These are phyloP conservation scores for Phasia obesa DNA, from an alignment of 2,888 invertebrate genomes.

Conservation along the genomic window DNA sequence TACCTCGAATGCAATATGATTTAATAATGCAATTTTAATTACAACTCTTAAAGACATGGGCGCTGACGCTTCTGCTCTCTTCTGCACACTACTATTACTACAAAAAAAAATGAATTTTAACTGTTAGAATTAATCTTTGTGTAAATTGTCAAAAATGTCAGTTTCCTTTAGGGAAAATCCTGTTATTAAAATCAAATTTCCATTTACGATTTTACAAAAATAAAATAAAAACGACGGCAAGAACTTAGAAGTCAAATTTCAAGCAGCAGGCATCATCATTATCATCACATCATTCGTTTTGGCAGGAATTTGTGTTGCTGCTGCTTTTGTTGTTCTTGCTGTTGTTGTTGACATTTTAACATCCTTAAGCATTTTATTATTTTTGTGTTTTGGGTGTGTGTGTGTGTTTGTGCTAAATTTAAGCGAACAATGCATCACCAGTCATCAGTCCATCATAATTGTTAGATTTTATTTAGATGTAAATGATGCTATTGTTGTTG, in stretches of 20 bases:
- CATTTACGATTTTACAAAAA: slow-evolving; percentile 55
- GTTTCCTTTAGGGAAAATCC: slow-evolving; percentile 67
- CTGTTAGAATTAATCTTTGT: slow-evolving; percentile 62
- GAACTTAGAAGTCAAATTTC: slow-evolving; percentile 42
- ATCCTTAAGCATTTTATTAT: slow-evolving; percentile 61
- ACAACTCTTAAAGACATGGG: not conserved
- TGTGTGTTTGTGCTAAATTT: slow-evolving; percentile 3
- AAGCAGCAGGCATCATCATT: slow-evolving; percentile 20
- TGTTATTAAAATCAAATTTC: slow-evolving; percentile 69
- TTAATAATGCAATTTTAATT: slow-evolving; percentile 36
- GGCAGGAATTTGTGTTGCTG: slow-evolving; percentile 37
- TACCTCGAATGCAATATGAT: not conserved
- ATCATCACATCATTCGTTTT: slow-evolving; percentile 53
- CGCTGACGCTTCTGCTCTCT: slow-evolving; percentile 7
- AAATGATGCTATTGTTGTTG: slow-evolving; percentile 21
- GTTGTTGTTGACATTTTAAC: slow-evolving; percentile 48
- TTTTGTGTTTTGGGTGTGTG: not conserved
- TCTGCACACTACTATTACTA: not conserved
- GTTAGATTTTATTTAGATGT: slow-evolving; percentile 33
- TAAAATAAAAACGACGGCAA: slow-evolving; percentile 38
- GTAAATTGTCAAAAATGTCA: slow-evolving; percentile 63
- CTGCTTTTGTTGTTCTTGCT: slow-evolving; percentile 37
- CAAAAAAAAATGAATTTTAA: slow-evolving; percentile 39
- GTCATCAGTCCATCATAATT: slow-evolving; percentile 52
- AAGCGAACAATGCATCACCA: slow-evolving; percentile 32